Percentiles rank a stretch among this genome's conserved stretches.
These are phyloP conservation scores for Metridium senile DNA, from an alignment of 92 coral and sea anemone genomes.

Conservation along the genomic window DNA sequence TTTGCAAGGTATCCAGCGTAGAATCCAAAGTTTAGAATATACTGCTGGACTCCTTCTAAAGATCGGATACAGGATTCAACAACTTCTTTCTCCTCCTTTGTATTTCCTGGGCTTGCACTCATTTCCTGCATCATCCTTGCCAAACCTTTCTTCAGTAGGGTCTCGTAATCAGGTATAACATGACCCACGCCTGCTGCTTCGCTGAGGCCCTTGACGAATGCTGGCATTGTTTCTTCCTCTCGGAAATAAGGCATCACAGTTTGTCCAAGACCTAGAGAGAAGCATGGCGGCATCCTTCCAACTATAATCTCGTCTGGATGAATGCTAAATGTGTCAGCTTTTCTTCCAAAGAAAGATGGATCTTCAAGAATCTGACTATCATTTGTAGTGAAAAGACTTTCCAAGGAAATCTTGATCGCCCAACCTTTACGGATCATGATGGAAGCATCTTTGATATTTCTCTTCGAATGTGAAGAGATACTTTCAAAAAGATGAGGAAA, in stretches of 20 bases:
- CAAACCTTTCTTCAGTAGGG: slow-evolving; percentile 59
- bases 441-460: no score
- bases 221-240: slow-evolving; percentile 74
- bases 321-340: slow-evolving; percentile 62
- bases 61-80: slow-evolving; percentile 60
- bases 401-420: slow-evolving; percentile 60
- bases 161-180: slow-evolving; percentile 65
- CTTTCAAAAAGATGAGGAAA: no score
- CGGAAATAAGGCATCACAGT: slow-evolving; percentile 74
- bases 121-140: slow-evolving; percentile 46
- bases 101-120: slow-evolving; percentile 14
- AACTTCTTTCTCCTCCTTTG: slow-evolving; percentile 53
- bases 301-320: slow-evolving; percentile 80
- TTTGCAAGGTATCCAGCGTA: slow-evolving; percentile 59
- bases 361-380: slow-evolving; percentile 38
- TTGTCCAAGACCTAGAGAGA: slow-evolving; percentile 75
- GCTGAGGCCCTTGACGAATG: slow-evolving; percentile 76
- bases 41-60: slow-evolving; percentile 65
- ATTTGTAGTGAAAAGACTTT: slow-evolving; percentile 58
- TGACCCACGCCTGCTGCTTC: slow-evolving; percentile 74
- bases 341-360: slow-evolving; percentile 51
- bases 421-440: no score
- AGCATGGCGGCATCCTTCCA: slow-evolving; percentile 73
- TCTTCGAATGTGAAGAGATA: no score
- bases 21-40: slow-evolving; percentile 55